These are phyloP conservation scores for Takifugu ocellatus DNA, from an alignment of 2,797 vertebrate species.

Conservation along the genomic window DNA sequence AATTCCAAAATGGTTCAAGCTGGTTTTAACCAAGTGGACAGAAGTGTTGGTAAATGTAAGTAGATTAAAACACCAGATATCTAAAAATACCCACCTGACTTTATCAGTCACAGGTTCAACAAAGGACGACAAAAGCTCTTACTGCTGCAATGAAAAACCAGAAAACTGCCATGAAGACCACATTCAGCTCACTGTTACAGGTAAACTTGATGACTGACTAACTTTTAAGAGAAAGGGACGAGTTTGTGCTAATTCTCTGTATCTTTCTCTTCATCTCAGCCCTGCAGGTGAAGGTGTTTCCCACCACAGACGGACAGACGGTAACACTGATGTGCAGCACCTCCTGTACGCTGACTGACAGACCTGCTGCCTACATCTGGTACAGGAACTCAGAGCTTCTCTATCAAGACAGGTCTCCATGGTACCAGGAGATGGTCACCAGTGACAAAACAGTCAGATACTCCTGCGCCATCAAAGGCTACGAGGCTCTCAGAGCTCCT, in stretches of 20 bases:
- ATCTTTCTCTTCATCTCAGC: neutral
- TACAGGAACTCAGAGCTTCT: slow-evolving; percentile 28
- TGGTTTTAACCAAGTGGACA: fast-evolving
- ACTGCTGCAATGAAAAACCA: slow-evolving; percentile 8
- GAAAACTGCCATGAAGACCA: fast-evolving
- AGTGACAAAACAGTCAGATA: slow-evolving; percentile 25
- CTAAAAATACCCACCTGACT: neutral
- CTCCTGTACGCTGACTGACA: slow-evolving; percentile 9
- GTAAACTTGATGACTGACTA: neutral
- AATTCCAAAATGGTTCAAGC: neutral
- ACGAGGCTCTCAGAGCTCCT: slow-evolving; percentile 25
- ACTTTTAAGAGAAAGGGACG: neutral
- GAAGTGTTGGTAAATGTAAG: neutral
- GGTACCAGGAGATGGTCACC: slow-evolving; percentile 37
- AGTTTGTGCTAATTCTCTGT: neutral
- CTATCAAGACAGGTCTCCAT: slow-evolving; percentile 27
- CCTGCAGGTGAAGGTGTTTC: neutral
- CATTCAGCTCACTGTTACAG: slow-evolving; percentile 13
- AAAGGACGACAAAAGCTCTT: slow-evolving; percentile 5
- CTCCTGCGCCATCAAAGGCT: slow-evolving; percentile 39
- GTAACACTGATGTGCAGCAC: neutral
- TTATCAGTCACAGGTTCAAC: slow-evolving; percentile 18
- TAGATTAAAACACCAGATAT: neutral
- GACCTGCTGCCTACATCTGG: slow-evolving; percentile 31
- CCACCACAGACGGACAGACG: neutral